phyloP scores from a whole-genome alignment of 2,113 vertebrate species.

The Cranoglanis bouderius region DNA sequence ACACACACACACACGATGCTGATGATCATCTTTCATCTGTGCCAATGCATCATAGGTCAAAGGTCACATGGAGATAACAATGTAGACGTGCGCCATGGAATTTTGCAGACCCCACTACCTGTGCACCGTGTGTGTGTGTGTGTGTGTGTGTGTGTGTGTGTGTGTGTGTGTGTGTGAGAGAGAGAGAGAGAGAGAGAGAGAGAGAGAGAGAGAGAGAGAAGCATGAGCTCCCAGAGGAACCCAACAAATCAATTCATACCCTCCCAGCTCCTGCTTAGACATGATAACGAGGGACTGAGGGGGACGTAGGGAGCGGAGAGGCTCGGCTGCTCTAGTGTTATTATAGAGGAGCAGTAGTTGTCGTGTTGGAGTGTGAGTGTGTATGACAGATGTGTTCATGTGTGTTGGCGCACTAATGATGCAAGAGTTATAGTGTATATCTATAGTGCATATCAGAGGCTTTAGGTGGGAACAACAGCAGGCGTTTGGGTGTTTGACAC shows the following conservation, averaged over 20 bases:
- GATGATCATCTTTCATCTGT: conserved; percentile 82
- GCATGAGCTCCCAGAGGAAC: conserved; percentile 22
- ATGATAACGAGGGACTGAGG: conserved; percentile 29
- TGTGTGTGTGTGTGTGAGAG: neutral
- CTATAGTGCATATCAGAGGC: conserved; percentile 4
- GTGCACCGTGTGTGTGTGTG: conserved; percentile 42
- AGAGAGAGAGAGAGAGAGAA: neutral
- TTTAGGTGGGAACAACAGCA: conserved; percentile 2
- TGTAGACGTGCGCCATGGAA: conserved; percentile 82
- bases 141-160: conserved; percentile 19
- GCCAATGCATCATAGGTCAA: conserved; percentile 71
- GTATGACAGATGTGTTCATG: neutral
- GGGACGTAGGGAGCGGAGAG: conserved; percentile 18
- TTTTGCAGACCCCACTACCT: conserved; percentile 65
- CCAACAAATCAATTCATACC: conserved; percentile 27
- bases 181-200: conserved; percentile 5
- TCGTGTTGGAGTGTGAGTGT: neutral
- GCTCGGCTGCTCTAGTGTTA: neutral
- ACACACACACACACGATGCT: conserved; percentile 72
- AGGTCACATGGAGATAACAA: conserved; percentile 66
- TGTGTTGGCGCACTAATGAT: conserved; percentile 13
- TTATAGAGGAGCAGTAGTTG: neutral
- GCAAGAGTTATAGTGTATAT: conserved; percentile 6
- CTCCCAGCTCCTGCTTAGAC: conserved; percentile 18
- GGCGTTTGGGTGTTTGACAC: neutral